Evolutionary conservation across 2,888 invertebrate species (phyloP).

Genomic region (Brachylomia viminalis): DNA sequence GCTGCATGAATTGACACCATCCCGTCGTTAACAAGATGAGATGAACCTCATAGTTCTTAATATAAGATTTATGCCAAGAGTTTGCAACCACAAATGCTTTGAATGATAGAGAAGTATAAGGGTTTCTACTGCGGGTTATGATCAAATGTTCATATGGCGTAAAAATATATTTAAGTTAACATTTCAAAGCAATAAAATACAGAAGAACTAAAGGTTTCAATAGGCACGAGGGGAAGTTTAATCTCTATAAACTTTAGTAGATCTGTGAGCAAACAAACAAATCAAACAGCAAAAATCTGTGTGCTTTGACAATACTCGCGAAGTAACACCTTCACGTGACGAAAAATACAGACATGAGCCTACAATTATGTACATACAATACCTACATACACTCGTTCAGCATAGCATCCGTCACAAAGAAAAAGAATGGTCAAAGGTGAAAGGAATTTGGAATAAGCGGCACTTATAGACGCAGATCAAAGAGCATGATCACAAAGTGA

Average conservation of each 20-base stretch:
- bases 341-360: not conserved
- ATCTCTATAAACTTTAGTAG: not conserved
- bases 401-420: constrained; percentile 59
- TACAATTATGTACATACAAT: constrained; percentile 3
- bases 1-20: constrained; percentile 47
- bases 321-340: not conserved
- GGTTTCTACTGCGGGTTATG: not conserved
- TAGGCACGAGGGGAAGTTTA: not conserved
- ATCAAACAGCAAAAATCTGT: too few species aligned
- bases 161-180: not conserved
- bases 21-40: constrained; percentile 40
- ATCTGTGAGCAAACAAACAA: not conserved
- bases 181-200: not conserved
- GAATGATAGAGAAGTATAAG: not conserved
- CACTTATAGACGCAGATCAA: constrained; percentile 76
- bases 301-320: not conserved
- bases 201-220: not conserved
- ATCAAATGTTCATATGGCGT: not conserved
- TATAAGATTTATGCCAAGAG: constrained; percentile 26
- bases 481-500: constrained; percentile 77
- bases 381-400: constrained; percentile 22
- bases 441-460: constrained; percentile 77
- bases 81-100: constrained; percentile 27
- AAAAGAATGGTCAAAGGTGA: constrained; percentile 80
- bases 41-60: constrained; percentile 47